Evolutionary conservation across 2,888 invertebrate species (phyloP), one percentile per base, ranked within the genome.

Genomic region (Noctua janthina): DNA sequence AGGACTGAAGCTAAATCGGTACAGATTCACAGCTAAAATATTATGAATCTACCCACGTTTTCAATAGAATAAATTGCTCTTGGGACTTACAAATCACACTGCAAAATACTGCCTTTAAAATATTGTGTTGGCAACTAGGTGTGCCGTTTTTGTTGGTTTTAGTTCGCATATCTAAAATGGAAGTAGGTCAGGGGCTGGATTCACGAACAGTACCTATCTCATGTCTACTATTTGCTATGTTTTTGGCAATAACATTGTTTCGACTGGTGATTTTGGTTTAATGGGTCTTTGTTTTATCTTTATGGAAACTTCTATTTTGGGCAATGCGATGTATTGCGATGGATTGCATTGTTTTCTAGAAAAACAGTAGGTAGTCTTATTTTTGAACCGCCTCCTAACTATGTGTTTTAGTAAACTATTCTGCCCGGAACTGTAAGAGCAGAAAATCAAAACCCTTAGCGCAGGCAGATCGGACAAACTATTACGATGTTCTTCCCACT

Each of bases 131-230:
- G 89, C 89, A 88, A 74, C 82, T 87, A 87, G 88, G 83, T 87
- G 83, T 76, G 82, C 29, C 78, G 78, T 85, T 85, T 89, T 89
- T 83, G 83, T 66, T 87, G 69, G 84, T 82, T 87, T 88, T 82
- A 75, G 73, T 79, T 80, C 80, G 78, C 76, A 83, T 83, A 78
- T 84, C 86, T 83, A 83, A 86, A 88, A 82, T 74, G 80, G 80
- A 88, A 87, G 79, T 88, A 74, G 89, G 89, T 89, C 89, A 89
- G 84, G 90, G 89, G 77, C 89, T 88, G 72, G 74, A 80, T 79
- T 82, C 71, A 78, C 74, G 82, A 76, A 75, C 76, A 68, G 71
- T 75, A 78, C 43, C 56, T 69, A 75, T 79, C 81, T 83, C 76
- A 76, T 80, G 76, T 85, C 77, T 77, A 87, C 73, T 80, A 79